phyloP scores from a whole-genome alignment of 2,113 vertebrate species.

The Hippopotamus amphibius region DNA sequence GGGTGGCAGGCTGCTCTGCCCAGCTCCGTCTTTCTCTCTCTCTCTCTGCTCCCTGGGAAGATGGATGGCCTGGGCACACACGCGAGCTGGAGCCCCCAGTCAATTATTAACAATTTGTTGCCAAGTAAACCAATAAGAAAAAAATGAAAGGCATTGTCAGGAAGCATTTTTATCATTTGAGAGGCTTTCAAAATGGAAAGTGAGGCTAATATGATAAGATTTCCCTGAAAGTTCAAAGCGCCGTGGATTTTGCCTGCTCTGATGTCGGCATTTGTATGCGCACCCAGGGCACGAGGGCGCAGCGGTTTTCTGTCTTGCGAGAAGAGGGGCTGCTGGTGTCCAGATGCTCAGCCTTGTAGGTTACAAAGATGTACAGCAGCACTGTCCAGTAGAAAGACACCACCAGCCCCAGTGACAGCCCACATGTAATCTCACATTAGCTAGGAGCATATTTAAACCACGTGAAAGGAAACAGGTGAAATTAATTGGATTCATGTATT shows the following conservation, averaged over 20 bases:
- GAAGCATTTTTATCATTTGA: constrained; percentile 80
- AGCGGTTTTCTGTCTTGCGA: neutral
- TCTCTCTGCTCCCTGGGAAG: constrained; percentile 24
- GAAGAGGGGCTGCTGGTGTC: neutral
- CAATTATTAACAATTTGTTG: constrained; percentile 82
- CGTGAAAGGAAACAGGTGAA: neutral
- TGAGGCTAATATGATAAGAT: constrained; percentile 68
- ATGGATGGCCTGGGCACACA: neutral
- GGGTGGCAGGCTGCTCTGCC: neutral
- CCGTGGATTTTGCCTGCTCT: constrained; percentile 61
- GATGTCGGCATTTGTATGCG: neutral
- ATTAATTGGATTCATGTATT: neutral
- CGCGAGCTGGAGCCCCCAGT: neutral
- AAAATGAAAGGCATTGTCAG: constrained; percentile 81
- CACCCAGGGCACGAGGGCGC: accelerated
- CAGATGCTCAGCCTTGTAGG: neutral
- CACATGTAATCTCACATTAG: accelerated
- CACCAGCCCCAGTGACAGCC: neutral
- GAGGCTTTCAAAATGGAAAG: constrained; percentile 73
- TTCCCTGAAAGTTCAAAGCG: constrained; percentile 56
- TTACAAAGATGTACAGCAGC: neutral
- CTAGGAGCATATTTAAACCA: neutral
- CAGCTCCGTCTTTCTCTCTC: constrained; percentile 46
- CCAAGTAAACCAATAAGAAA: constrained; percentile 80
- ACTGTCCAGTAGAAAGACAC: neutral